A percentile compares a stretch with the other conserved stretches of the same genome.
These are phyloP conservation scores for Bombus waltoni DNA, from an alignment of 1,140 invertebrate genomes.

Conservation along the genomic window DNA sequence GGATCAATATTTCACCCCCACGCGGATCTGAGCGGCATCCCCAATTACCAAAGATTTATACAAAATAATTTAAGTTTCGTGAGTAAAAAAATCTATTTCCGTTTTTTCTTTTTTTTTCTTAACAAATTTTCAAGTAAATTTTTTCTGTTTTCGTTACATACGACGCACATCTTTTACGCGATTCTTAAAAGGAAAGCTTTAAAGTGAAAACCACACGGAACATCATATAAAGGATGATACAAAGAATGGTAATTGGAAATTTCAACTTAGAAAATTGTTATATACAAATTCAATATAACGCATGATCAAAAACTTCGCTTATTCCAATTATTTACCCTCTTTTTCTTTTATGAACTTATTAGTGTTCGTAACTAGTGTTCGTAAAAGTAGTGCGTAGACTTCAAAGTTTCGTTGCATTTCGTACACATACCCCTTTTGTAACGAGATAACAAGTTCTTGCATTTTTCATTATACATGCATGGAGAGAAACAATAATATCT, in stretches of 20 bases:
- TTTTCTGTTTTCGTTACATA: not conserved
- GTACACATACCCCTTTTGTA: not conserved
- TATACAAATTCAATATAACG: constrained; percentile 1
- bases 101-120: not conserved
- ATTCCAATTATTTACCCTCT: not conserved
- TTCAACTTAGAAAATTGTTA: not conserved
- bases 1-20: constrained; percentile 76
- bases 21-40: constrained; percentile 49
- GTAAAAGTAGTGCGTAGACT: not conserved
- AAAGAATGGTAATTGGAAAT: constrained; percentile 37
- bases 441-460: not conserved
- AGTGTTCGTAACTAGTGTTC: constrained; percentile 5
- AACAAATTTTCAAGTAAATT: not conserved
- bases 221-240: constrained; percentile 25
- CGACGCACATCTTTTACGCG: not conserved
- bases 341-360: not conserved
- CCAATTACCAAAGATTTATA: constrained; percentile 50
- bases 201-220: not conserved
- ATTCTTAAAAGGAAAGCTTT: not conserved
- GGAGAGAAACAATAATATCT: not conserved
- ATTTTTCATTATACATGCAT: not conserved
- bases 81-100: constrained; percentile 15
- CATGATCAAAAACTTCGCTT: constrained; percentile 20
- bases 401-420: not conserved
- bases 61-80: constrained; percentile 42